These are phyloP conservation scores for Sepiola atlantica DNA, from an alignment of 2,888 invertebrate genomes.

Conservation along the genomic window DNA sequence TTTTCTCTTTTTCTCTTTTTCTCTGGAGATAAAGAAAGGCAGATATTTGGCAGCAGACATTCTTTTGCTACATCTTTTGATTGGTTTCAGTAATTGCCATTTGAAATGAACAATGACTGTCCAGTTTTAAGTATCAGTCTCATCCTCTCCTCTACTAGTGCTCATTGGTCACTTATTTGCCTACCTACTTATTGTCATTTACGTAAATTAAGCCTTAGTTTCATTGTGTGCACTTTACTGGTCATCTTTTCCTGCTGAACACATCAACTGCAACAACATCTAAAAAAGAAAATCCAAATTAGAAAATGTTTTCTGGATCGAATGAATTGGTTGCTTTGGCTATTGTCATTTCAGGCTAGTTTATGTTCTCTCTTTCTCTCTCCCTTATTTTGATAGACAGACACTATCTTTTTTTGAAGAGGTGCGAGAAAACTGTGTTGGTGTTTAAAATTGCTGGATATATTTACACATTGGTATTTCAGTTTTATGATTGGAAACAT, in stretches of 20 bases:
- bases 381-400: neutral
- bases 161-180: neutral
- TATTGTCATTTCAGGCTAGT: neutral
- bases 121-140: neutral
- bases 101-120: neutral
- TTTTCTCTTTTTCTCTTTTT: neutral
- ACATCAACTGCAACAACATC: neutral
- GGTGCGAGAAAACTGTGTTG: neutral
- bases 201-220: neutral
- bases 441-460: neutral
- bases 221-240: neutral
- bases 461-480: constrained; percentile 8
- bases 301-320: neutral
- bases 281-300: neutral
- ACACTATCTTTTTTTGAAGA: neutral
- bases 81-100: neutral
- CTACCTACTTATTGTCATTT: constrained; percentile 32
- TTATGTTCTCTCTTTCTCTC: neutral
- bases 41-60: neutral
- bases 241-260: neutral
- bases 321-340: neutral
- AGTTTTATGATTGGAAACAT: neutral
- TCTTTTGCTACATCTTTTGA: neutral
- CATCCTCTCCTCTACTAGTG: neutral
- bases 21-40: neutral